Base-by-base conservation (phyloP, 1,140 invertebrate genomes). In the Coenobita brevimanus region DNA sequence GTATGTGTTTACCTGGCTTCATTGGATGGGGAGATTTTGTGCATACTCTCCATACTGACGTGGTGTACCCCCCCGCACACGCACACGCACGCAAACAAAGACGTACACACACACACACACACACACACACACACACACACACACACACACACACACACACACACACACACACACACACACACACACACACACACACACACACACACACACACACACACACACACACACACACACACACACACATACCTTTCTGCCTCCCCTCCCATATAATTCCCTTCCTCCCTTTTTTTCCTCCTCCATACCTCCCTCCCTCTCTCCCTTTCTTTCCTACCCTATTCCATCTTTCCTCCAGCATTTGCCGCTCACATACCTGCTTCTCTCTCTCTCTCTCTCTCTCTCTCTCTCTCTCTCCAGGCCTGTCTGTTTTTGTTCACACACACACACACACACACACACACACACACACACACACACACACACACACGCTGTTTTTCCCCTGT, bases 161-260 rank as follows among this genome's bases (percentile, higher is more conserved):
- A 69, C 64, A 69, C 64, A 69, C 64, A 69, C 64, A 69, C 64
- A 24, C 64, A 69, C 64, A 69, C 64, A 69, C 64, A 69, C 64
- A 69, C 64, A 69, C 64, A 69, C 64, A 69, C 64, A 69, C 64
- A 69, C 64, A 69, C 64, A 69, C 64, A 69, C 64, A 69, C 64
- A 69, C 64, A 69, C 64, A 69, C 64, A 69, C 64, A 69, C 64
- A 69, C 64, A 69, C 64, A 69, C 24, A 69, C 64, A 69, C 64
- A 69, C 64, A 69, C 64, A 69, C 64, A 69, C 64, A 69, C 64
- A 69, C 64, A 24, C 27, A 69, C 64, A 69, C 64, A 27, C 64
- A 69, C 64, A 69, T 69, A 27, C 24, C 64, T 69, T 8, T 69
- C 64, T 69, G 27, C 27, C 27, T 30, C 64, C 27, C 64, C 10